A percentile compares a stretch with the other conserved stretches of the same genome.
phyloP scores from a whole-genome alignment of 1,140 invertebrate genomes.

The Saccostrea echinata region DNA sequence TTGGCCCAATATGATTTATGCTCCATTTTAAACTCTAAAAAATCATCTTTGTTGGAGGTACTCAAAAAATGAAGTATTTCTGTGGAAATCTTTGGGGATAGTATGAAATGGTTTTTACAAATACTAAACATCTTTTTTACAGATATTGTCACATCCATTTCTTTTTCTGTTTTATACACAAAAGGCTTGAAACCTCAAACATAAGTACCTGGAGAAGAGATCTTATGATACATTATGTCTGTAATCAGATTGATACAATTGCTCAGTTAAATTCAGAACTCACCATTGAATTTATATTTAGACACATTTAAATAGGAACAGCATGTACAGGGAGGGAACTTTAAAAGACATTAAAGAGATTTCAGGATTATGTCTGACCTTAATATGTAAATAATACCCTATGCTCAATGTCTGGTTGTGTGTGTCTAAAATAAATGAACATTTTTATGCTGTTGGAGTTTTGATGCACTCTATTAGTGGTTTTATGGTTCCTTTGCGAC shows the following conservation, averaged over 20 bases:
- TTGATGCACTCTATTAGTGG: neutral
- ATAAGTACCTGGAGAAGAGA: neutral
- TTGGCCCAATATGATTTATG: no score
- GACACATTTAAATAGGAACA: neutral
- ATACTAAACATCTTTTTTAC: no score
- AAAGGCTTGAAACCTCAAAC: neutral
- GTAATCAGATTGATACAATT: neutral
- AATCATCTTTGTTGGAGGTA: no score
- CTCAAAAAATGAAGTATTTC: no score
- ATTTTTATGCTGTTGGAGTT: neutral
- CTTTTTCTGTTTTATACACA: neutral
- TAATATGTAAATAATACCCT: neutral
- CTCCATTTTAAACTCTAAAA: no score
- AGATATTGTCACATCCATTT: no score
- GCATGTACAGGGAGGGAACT: neutral
- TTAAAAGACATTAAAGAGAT: neutral
- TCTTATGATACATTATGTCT: neutral
- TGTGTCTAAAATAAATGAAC: neutral
- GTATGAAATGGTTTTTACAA: no score
- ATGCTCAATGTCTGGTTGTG: neutral
- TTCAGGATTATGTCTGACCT: constrained; percentile 13
- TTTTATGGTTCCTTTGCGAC: neutral
- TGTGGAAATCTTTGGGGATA: no score
- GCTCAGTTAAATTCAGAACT: neutral
- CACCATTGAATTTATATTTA: neutral